Evolutionary conservation across 2,888 invertebrate species (phyloP), one percentile per base, ranked within the genome.

Genomic region (Chymomyza procnemis): DNA sequence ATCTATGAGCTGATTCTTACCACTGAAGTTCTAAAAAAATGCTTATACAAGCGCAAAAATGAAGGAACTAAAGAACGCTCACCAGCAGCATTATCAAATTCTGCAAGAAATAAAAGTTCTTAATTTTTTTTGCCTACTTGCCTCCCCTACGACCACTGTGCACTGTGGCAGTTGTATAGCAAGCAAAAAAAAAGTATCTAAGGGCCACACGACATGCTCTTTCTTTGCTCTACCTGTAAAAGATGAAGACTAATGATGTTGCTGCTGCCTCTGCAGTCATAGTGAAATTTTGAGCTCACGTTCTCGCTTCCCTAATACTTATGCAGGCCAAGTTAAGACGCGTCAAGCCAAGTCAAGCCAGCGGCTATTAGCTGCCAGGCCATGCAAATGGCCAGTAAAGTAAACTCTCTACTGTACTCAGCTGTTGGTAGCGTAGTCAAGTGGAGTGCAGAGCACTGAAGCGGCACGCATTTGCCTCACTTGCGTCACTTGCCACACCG

Each of bases 231-330:
- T 67, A 66, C 73, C 75, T 60, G 65, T 56, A 46, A 67, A 56
- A 78, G 87, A 87, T 85, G 83, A 84, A 85, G 86, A 87, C 76
- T 81, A 88, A 83, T 79, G 88, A 83, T 80, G 79, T 73, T 78
- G 69, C 65, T 78, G 69, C 65, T 59, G 66, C 59, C 19, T 26
- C 6, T 69, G 66, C 58, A 59, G 50, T 34, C 63, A 61, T 57
- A 56, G 50, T 26, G 67, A 52, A 14, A 55, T 50, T 52, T 66
- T 55, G 56, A 61, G 58, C 66, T 55, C 55, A 41, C 46, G 18
- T 34, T n/a, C 22, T 50, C 48, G 34, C 48, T 52, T 19, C 56
- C 70, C 58, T 64, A 69, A 72, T 71, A 65, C 73, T 74, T 74
- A 74, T 74, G 76, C 70, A 56, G 18, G 48, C 48, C 48, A 41